Conservation (phyloP, 2,888 invertebrate genomes). For the Pristionchus entomophagus region DNA sequence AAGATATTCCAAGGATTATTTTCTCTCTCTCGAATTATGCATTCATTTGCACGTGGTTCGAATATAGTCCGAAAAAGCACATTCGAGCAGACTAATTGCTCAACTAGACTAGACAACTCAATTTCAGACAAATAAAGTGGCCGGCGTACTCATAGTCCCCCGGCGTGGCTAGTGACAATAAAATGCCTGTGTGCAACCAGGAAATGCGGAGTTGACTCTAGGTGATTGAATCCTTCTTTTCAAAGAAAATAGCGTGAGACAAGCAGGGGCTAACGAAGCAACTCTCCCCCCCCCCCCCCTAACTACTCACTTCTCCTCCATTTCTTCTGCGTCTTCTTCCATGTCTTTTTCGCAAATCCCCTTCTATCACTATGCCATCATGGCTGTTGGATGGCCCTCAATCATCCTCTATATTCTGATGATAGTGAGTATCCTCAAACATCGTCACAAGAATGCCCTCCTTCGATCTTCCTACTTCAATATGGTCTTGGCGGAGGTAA, state of each 20-base stretch:
- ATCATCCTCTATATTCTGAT: background rate
- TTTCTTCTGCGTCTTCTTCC: too few relatives aligned
- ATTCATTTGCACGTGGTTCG: too few relatives aligned
- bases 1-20: too few relatives aligned
- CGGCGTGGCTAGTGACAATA: too few relatives aligned
- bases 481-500: conserved; percentile 28
- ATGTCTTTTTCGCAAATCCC: conserved; percentile 16
- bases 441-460: background rate
- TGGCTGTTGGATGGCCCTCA: conserved; percentile 18
- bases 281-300: background rate
- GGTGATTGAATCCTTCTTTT: background rate
- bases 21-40: too few relatives aligned
- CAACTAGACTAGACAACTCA: too few relatives aligned
- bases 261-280: background rate
- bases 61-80: too few relatives aligned
- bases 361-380: conserved; percentile 19
- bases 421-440: background rate
- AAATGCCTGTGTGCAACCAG: too few relatives aligned
- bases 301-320: too few relatives aligned
- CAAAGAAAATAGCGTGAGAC: background rate
- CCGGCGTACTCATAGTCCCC: too few relatives aligned
- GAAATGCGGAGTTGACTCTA: background rate
- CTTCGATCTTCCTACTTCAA: conserved; percentile 24
- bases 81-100: too few relatives aligned
- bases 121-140: too few relatives aligned